Evolutionary conservation across 2,113 vertebrate species (phyloP).

Genomic region (Calypte anna): DNA sequence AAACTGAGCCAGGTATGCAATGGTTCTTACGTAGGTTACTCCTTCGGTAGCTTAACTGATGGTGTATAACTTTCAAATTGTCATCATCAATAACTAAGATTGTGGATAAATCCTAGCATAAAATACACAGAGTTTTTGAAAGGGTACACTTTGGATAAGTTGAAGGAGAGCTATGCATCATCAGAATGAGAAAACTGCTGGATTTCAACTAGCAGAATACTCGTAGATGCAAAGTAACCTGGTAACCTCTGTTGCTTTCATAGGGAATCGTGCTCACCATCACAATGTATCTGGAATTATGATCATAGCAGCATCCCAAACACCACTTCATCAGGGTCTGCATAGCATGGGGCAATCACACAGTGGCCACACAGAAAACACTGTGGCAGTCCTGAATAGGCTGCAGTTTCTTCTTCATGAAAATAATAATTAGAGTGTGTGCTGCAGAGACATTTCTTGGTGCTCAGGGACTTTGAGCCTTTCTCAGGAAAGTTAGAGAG

Average conservation of each 20-base stretch:
- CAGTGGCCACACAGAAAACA: not conserved
- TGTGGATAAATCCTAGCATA: not conserved
- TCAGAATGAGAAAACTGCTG: not conserved
- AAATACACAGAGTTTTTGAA: not conserved
- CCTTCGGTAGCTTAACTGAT: not conserved
- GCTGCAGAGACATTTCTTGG: not conserved
- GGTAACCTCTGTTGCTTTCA: fast-evolving
- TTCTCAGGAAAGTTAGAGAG: not conserved
- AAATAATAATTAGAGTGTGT: not conserved
- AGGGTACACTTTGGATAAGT: not conserved
- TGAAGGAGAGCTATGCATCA: not conserved
- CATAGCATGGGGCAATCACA: not conserved
- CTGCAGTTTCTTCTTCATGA: not conserved
- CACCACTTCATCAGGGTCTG: not conserved
- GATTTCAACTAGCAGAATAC: not conserved
- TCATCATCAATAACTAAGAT: not conserved
- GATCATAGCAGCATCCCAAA: not conserved
- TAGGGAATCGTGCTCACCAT: not conserved
- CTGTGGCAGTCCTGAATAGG: not conserved
- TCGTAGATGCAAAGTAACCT: not conserved
- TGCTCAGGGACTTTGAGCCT: not conserved
- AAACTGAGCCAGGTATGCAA: not conserved
- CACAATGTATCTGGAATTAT: not conserved
- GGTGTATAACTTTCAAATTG: not conserved
- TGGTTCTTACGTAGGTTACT: not conserved